Evolutionary conservation across 64 coral and sea anemone species (phyloP).

Genomic region (Pocillopora verrucosa): DNA sequence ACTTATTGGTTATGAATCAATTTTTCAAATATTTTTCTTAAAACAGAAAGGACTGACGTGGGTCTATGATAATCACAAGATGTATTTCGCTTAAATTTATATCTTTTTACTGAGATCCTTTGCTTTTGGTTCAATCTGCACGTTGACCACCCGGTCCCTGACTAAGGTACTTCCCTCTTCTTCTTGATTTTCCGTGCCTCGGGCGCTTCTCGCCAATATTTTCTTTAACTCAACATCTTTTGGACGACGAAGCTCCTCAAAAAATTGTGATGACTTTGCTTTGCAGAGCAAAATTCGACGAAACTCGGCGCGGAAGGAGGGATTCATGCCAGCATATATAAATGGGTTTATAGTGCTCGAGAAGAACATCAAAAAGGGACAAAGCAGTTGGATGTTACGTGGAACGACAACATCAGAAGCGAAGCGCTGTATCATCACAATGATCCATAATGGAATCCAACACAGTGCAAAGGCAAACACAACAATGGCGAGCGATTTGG

Average conservation of each 20-base stretch:
- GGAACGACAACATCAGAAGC: slow-evolving; percentile 6
- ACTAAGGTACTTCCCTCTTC: not conserved
- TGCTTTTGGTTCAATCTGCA: too few species aligned
- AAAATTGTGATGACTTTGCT: not conserved
- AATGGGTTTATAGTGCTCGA: not conserved
- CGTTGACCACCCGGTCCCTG: too few species aligned
- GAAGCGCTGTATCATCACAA: slow-evolving; percentile 5
- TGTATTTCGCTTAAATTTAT: too few species aligned
- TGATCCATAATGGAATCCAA: slow-evolving; percentile 21
- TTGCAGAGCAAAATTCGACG: not conserved
- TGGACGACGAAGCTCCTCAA: not conserved
- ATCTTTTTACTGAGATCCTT: too few species aligned
- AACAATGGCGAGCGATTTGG: slow-evolving; percentile 9
- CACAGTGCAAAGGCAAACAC: not conserved
- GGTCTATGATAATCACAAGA: too few species aligned
- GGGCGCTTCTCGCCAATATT: not conserved
- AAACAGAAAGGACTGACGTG: too few species aligned
- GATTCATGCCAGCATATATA: slow-evolving; percentile 8
- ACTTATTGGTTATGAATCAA: too few species aligned
- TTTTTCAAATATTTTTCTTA: too few species aligned
- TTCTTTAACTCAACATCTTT: not conserved
- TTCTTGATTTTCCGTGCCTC: not conserved
- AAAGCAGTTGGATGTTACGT: slow-evolving; percentile 11
- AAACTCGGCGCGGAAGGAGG: slow-evolving; percentile 1
- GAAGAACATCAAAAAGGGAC: slow-evolving; percentile 12